These are phyloP conservation scores for Caenorhabditis imperialis DNA, from an alignment of 2,888 invertebrate species.

Conservation along the genomic window DNA sequence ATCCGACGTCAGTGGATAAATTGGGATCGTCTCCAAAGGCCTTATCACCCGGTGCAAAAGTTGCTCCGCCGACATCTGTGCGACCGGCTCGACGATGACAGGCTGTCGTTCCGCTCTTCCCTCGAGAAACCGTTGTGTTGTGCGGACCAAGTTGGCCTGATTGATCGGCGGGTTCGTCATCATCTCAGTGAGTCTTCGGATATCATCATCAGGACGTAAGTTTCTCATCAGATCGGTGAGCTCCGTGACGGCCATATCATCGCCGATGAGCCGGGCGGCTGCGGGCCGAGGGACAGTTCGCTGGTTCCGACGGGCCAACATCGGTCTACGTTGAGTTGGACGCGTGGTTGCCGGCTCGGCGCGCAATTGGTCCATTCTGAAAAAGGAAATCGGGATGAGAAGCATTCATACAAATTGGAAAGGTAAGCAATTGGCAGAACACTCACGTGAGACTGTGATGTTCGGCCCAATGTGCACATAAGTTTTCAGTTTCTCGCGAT, in stretches of 20 bases:
- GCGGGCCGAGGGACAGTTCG: neutral
- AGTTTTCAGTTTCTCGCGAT: slow-evolving; percentile 97
- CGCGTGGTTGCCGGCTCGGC: slow-evolving; percentile 26
- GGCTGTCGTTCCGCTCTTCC: slow-evolving; percentile 3
- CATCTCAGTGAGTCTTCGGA: slow-evolving; percentile 21
- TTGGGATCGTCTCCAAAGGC: slow-evolving; percentile 13
- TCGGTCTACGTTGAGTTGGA: slow-evolving; percentile 44
- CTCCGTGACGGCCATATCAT: slow-evolving; percentile 34
- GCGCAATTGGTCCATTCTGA: slow-evolving; percentile 6
- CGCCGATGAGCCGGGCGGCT: neutral
- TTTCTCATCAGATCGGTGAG: slow-evolving; percentile 41
- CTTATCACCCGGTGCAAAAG: slow-evolving; percentile 21
- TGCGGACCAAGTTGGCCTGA: neutral
- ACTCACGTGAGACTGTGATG: slow-evolving; percentile 84
- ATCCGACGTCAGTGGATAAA: slow-evolving; percentile 39
- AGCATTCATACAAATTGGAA: neutral
- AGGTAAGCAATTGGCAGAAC: neutral
- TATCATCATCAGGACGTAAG: slow-evolving; percentile 1
- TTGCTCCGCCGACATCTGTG: neutral
- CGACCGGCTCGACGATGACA: neutral
- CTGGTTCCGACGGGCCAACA: slow-evolving; percentile 51
- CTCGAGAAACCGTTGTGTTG: neutral
- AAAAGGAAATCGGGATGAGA: neutral
- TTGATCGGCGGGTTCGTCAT: neutral
- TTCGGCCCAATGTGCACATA: slow-evolving; percentile 93